These are phyloP conservation scores for Vidua chalybeata DNA, from an alignment of 2,113 vertebrate species.

Conservation along the genomic window DNA sequence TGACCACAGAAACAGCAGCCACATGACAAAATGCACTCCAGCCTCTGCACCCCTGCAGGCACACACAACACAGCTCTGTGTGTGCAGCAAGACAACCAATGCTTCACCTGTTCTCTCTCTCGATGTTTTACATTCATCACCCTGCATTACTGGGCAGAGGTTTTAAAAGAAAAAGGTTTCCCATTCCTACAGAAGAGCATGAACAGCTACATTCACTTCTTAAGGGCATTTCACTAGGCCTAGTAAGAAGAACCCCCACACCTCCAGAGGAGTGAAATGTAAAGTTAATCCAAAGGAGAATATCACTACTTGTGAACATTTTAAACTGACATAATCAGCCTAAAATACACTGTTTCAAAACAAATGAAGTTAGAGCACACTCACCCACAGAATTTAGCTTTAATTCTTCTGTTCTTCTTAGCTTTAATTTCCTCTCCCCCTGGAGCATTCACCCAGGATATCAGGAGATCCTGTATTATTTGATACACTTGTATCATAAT, in stretches of 20 bases:
- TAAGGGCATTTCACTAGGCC: not conserved
- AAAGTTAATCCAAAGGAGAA: not conserved
- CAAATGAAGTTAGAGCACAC: not conserved
- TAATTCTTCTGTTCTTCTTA: not conserved
- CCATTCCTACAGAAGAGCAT: not conserved
- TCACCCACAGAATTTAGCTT: constrained; percentile 17
- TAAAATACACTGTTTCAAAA: not conserved
- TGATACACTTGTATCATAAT: not conserved
- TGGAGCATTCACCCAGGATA: not conserved
- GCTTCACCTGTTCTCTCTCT: not conserved
- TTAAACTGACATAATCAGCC: not conserved
- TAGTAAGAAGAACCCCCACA: not conserved
- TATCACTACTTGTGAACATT: not conserved
- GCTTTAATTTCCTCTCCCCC: constrained; percentile 42
- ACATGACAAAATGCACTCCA: not conserved
- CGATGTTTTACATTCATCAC: not conserved
- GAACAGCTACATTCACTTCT: not conserved
- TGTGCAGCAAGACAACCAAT: not conserved
- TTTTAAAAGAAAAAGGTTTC: not conserved
- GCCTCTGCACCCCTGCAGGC: not conserved
- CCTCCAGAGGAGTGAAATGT: not conserved
- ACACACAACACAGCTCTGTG: not conserved
- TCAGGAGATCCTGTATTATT: not conserved
- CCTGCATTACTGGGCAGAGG: not conserved
- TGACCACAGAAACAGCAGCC: not conserved